Evolutionary conservation across 2,888 invertebrate species (phyloP).

Genomic region (Andrena flavipes): DNA sequence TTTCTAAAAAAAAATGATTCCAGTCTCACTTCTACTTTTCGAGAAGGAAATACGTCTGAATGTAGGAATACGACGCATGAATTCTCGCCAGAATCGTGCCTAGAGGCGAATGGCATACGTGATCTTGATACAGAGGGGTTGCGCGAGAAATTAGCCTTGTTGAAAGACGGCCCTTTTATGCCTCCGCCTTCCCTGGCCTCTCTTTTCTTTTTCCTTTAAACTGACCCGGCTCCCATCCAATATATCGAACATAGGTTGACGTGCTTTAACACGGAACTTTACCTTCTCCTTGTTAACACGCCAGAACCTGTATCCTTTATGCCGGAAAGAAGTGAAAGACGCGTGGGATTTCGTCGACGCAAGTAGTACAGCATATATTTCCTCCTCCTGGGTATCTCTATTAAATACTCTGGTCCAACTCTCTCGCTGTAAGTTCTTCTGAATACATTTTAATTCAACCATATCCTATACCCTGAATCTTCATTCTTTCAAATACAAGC

Average conservation of each 20-base stretch:
- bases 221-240: constrained; percentile 76
- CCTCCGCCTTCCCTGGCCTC: constrained; percentile 58
- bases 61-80: constrained; percentile 56
- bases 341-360: constrained; percentile 18
- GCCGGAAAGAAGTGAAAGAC: constrained; percentile 16
- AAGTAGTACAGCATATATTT: constrained; percentile 1
- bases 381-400: not conserved
- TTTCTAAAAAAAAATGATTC: too few relatives aligned
- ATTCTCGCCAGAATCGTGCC: constrained; percentile 70
- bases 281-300: constrained; percentile 66
- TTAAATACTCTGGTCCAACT: not conserved
- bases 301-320: constrained; percentile 53
- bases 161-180: constrained; percentile 74
- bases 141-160: constrained; percentile 81
- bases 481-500: too few relatives aligned
- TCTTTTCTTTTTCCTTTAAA: constrained; percentile 71
- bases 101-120: constrained; percentile 81
- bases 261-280: constrained; percentile 65
- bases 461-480: too few relatives aligned
- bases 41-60: constrained; percentile 31
- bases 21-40: not conserved
- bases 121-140: constrained; percentile 78
- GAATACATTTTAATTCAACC: too few relatives aligned
- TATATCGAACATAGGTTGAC: constrained; percentile 65
- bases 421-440: not conserved